Conservation (phyloP, 2,113 vertebrate genomes). For the Polypterus bichir region DNA sequence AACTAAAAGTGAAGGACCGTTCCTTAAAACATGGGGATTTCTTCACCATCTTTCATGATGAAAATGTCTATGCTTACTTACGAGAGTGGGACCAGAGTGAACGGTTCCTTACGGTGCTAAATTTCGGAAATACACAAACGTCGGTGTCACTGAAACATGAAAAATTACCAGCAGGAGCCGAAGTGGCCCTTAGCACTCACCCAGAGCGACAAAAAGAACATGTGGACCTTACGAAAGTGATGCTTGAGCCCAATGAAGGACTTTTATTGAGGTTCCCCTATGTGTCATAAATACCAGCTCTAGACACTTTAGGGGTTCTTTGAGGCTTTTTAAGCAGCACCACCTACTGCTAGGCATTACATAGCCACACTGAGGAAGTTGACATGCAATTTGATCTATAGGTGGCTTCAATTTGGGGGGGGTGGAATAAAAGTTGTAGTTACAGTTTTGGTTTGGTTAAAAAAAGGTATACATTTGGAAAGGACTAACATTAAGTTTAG, state of each 20-base stretch:
- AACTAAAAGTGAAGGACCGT: slow-evolving; percentile 60
- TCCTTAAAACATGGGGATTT: slow-evolving; percentile 67
- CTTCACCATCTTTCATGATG: slow-evolving; percentile 7
- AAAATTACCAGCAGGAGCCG: background rate
- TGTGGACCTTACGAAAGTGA: slow-evolving; percentile 32
- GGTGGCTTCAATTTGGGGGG: no score
- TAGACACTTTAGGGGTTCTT: no score
- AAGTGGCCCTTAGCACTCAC: slow-evolving; percentile 43
- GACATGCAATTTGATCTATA: no score
- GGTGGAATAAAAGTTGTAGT: no score
- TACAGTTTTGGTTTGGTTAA: no score
- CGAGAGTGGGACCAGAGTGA: slow-evolving; percentile 79
- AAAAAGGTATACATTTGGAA: no score
- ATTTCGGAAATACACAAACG: slow-evolving; percentile 35
- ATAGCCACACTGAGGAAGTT: no score
- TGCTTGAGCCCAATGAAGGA: slow-evolving; percentile 36
- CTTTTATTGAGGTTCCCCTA: slow-evolving; percentile 60
- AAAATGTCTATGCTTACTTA: slow-evolving; percentile 41
- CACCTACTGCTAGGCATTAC: no score
- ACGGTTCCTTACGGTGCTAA: slow-evolving; percentile 56
- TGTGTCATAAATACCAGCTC: slow-evolving; percentile 23
- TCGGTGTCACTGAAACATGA: slow-evolving; percentile 30
- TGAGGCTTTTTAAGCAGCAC: no score
- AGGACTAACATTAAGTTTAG: no score
- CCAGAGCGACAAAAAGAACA: slow-evolving; percentile 7